Evolutionary conservation across 2,113 vertebrate species (phyloP).

Genomic region (Antigone vipio): DNA sequence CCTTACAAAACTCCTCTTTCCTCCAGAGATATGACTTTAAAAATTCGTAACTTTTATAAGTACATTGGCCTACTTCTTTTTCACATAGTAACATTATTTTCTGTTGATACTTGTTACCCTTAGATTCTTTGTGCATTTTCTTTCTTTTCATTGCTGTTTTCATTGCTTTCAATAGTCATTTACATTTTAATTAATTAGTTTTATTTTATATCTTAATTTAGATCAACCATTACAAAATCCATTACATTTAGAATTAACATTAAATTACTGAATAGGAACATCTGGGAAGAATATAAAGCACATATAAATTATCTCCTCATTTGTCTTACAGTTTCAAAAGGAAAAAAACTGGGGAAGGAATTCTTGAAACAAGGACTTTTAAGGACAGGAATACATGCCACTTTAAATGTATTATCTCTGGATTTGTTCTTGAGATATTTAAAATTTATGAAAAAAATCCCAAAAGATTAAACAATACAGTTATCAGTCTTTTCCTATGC

Average conservation of each 20-base stretch:
- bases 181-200: slow-evolving; percentile 11
- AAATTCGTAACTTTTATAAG: neutral
- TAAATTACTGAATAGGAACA: neutral
- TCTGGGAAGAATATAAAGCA: neutral
- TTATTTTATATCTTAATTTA: neutral
- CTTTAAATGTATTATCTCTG: neutral
- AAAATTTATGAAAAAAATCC: neutral
- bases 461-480: neutral
- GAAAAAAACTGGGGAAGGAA: neutral
- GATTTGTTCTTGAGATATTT: neutral
- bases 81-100: neutral
- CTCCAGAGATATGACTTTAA: neutral
- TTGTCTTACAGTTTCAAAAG: neutral
- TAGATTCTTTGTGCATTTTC: neutral
- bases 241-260: neutral
- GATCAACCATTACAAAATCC: neutral
- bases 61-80: neutral
- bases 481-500: neutral
- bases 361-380: neutral
- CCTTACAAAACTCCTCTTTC: neutral
- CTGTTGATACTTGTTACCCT: neutral
- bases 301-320: neutral
- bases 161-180: neutral
- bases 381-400: neutral
- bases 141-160: neutral